Conservation (phyloP, 2,113 vertebrate species). For the Nothobranchius furzeri region DNA sequence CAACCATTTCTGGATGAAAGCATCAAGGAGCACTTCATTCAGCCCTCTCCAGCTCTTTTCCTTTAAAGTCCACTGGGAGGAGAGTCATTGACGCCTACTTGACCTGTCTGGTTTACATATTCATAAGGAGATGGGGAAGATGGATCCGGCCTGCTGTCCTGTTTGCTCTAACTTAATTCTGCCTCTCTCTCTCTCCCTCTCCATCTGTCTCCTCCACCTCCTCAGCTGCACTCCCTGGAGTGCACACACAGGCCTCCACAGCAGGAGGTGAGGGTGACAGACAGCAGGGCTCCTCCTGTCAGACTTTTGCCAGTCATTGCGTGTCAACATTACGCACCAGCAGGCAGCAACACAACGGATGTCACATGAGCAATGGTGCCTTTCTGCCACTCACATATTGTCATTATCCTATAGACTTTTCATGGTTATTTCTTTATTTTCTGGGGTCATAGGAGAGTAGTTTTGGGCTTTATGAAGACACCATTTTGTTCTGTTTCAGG, state of each 20-base stretch:
- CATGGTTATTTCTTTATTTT: conserved; percentile 33
- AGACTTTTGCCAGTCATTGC: conserved; percentile 54
- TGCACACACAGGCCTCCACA: conserved; percentile 54
- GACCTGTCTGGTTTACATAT: conserved; percentile 74
- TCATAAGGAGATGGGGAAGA: conserved; percentile 66
- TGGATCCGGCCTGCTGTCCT: conserved; percentile 57
- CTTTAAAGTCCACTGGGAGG: conserved; percentile 49
- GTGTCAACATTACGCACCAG: conserved; percentile 60
- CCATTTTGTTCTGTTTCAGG: too few relatives aligned
- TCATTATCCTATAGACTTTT: conserved; percentile 18
- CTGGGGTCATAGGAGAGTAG: neutral
- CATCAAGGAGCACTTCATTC: conserved; percentile 37
- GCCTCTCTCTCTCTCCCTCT: conserved; percentile 30
- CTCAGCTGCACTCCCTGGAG: conserved; percentile 13
- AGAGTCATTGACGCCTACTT: conserved; percentile 67
- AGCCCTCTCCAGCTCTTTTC: conserved; percentile 14
- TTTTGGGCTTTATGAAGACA: too few relatives aligned
- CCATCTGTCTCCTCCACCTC: conserved; percentile 22
- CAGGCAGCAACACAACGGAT: conserved; percentile 56
- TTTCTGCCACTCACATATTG: conserved; percentile 38
- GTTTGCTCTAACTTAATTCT: conserved; percentile 49
- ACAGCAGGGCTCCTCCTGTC: conserved; percentile 53
- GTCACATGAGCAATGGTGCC: conserved; percentile 43
- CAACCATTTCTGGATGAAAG: conserved; percentile 65
- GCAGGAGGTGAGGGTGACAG: conserved; percentile 67